Base-by-base conservation (phyloP, 2,113 vertebrate genomes). In the Paralichthys olivaceus region DNA sequence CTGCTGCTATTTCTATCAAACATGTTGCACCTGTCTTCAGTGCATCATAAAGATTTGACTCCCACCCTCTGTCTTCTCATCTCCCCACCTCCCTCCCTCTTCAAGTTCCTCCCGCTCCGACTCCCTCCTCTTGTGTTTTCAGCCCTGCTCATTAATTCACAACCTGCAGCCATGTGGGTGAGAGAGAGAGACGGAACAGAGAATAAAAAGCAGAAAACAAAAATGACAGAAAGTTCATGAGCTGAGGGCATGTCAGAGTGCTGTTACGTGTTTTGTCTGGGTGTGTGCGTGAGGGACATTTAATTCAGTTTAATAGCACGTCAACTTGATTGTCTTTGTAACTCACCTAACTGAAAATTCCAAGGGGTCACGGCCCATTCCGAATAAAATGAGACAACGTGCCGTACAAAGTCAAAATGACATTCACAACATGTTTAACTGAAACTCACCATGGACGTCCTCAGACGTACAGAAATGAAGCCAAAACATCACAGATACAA, bases 61-160 rank as follows among this genome's bases (percentile, higher is more conserved):
- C 23, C 0, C 26, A 23, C 53, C 55, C 51, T 78, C 54, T 20
- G 59, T 65, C 72, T 69, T 75, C 51, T 8, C 62, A 63, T 77
- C 73, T 56, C 59, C 34, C 37, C 22, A 20, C 22, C 47, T n/a
- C 12, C 45, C 23, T 32, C 7, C 22, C 51, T 6, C 63, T 66
- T 34, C 59, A 45, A 9, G 64, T 37, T 58, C 59, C 8, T 56
- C 55, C 51, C 22, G 0, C 22, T 66, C 43, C 4, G 2, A 65
- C 47, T 77, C 3, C 5, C 59, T 62, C 56, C 20, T 72, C 49
- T 29, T 60, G 47, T 54, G 45, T 72, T 76, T 53, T 64, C 53
- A 40, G 20, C 72, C 63, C 56, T 0, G 32, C 75, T 88, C 80
- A 88, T 90, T 90, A 85, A 90, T 84, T 87, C 84, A 81, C 67